Percentiles rank a stretch among this genome's conserved stretches.
phyloP scores from a whole-genome alignment of 2,888 invertebrate genomes.

The Idaea dimidiata region DNA sequence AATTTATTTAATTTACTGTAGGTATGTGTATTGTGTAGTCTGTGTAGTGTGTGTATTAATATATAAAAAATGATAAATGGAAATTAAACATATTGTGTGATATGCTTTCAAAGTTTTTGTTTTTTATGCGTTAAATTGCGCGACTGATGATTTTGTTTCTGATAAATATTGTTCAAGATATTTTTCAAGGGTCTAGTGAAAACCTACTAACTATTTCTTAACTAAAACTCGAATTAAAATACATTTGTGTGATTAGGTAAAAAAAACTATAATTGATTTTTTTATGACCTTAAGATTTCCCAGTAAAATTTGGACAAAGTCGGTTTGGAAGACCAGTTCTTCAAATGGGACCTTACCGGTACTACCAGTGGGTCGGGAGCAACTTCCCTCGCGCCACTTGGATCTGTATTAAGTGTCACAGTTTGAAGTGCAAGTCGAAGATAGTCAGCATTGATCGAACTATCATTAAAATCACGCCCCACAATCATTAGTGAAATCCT shows the following conservation, averaged over 20 bases:
- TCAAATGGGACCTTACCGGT: constrained; percentile 45
- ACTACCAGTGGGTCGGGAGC: constrained; percentile 48
- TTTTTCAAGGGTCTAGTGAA: too few relatives aligned
- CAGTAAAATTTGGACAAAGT: not conserved
- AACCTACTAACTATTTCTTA: too few relatives aligned
- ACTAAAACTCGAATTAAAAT: too few relatives aligned
- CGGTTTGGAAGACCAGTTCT: constrained; percentile 46
- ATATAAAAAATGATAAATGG: too few relatives aligned
- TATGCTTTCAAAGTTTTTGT: too few relatives aligned
- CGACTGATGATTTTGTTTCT: too few relatives aligned
- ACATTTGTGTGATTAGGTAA: not conserved
- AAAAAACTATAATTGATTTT: not conserved
- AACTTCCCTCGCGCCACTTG: constrained; percentile 44
- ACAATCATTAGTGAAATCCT: constrained; percentile 5
- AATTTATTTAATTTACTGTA: too few relatives aligned
- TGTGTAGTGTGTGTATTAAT: too few relatives aligned
- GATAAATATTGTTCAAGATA: too few relatives aligned
- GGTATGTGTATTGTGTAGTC: too few relatives aligned
- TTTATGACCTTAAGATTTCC: not conserved
- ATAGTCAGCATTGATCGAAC: not conserved
- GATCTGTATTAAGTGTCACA: constrained; percentile 52
- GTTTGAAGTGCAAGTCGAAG: constrained; percentile 31
- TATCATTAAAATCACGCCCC: constrained; percentile 5
- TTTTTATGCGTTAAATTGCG: too few relatives aligned
- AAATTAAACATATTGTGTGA: too few relatives aligned